Percentiles rank a stretch among this genome's conserved stretches.
Evolutionary conservation across 2,113 vertebrate species (phyloP).

Genomic region (Pelodiscus sinensis): DNA sequence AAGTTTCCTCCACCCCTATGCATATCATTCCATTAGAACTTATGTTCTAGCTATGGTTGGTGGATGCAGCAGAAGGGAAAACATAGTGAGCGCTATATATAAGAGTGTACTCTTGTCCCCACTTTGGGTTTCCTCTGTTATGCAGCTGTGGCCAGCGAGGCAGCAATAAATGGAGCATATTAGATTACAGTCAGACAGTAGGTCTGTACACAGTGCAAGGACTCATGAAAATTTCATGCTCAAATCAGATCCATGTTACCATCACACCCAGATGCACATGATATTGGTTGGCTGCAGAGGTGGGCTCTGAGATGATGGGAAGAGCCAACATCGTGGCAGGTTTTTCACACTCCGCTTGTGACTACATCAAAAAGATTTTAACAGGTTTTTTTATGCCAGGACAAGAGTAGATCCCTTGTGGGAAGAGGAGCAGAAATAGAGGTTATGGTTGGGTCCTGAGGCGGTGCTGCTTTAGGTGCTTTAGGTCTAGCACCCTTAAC

Average conservation of each 20-base stretch:
- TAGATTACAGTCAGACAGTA: background rate
- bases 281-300: background rate
- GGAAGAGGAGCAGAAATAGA: background rate
- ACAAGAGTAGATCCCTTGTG: background rate
- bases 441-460: background rate
- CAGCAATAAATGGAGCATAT: background rate
- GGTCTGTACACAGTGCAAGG: background rate
- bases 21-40: background rate
- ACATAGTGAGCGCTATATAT: rapidly evolving
- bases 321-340: background rate
- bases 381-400: background rate
- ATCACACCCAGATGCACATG: background rate
- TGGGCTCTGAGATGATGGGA: background rate
- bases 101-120: background rate
- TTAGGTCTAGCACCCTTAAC: too few relatives aligned
- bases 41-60: background rate
- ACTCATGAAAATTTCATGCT: background rate
- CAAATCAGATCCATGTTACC: background rate
- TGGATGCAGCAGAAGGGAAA: background rate
- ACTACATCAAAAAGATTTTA: background rate
- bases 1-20: background rate
- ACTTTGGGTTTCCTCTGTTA: background rate
- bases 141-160: background rate
- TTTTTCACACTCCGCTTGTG: background rate
- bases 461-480: background rate